phyloP scores from a whole-genome alignment of 1,140 invertebrate genomes.

The Drosophila gunungcola region DNA sequence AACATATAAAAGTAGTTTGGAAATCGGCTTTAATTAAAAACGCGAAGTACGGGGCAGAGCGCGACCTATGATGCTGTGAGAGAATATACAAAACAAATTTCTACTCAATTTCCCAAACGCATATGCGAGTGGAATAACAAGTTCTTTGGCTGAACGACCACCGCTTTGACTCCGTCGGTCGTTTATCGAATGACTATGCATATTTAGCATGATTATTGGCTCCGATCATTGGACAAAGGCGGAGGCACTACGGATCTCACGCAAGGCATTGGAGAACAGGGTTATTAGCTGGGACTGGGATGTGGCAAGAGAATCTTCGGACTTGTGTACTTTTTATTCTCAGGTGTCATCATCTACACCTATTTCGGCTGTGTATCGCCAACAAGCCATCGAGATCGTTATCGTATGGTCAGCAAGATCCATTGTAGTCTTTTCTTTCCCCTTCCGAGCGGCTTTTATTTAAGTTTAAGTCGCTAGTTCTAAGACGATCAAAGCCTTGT shows the following conservation, averaged over 20 bases:
- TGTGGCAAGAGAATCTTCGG: slow-evolving; percentile 38
- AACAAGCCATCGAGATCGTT: slow-evolving; percentile 66
- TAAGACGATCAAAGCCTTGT: slow-evolving; percentile 82
- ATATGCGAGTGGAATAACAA: slow-evolving; percentile 14
- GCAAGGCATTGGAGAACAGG: slow-evolving; percentile 52
- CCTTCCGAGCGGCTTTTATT: slow-evolving; percentile 78
- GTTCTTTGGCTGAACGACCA: slow-evolving; percentile 30
- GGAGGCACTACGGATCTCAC: slow-evolving; percentile 54
- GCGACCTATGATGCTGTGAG: slow-evolving; percentile 49
- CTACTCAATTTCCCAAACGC: slow-evolving; percentile 55
- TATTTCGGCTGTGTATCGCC: slow-evolving; percentile 62
- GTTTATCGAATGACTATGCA: slow-evolving; percentile 84
- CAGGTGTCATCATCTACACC: slow-evolving; percentile 84
- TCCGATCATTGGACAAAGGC: slow-evolving; percentile 23
- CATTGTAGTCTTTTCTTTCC: slow-evolving; percentile 60
- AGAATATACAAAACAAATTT: slow-evolving; percentile 60
- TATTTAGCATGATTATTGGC: slow-evolving; percentile 80
- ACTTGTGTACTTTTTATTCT: slow-evolving; percentile 73
- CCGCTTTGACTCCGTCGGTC: slow-evolving; percentile 74
- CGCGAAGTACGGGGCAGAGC: slow-evolving; percentile 12
- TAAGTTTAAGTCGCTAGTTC: slow-evolving; percentile 81
- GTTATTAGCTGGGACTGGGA: slow-evolving; percentile 72
- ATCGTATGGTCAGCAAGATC: slow-evolving; percentile 63
- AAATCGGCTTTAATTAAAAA: slow-evolving; percentile 29
- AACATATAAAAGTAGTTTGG: slow-evolving; percentile 3